A percentile compares a stretch with the other conserved stretches of the same genome.
Evolutionary conservation across 2,888 invertebrate species (phyloP).

Genomic region (Microctonus brassicae): DNA sequence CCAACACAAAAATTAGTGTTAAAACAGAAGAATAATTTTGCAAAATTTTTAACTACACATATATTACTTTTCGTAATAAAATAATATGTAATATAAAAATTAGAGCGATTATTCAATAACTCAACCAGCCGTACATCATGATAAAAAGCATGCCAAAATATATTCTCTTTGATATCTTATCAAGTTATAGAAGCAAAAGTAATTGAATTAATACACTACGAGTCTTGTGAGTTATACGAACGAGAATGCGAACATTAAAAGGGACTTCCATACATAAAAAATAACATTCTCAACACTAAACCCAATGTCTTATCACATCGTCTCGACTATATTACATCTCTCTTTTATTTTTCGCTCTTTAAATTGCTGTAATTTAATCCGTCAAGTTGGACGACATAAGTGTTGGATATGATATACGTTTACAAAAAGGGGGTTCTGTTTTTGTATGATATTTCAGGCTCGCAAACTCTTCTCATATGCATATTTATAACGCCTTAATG

Average conservation of each 20-base stretch:
- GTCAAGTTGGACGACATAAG: neutral
- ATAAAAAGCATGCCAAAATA: too few relatives aligned
- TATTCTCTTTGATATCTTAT: conserved; percentile 24
- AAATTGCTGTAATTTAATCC: conserved; percentile 18
- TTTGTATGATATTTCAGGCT: conserved; percentile 2
- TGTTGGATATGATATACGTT: neutral
- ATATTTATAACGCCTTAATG: conserved; percentile 26
- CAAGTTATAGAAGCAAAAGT: neutral
- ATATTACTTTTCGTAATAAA: too few relatives aligned
- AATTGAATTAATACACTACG: conserved; percentile 19
- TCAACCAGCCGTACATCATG: neutral
- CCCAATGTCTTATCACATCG: conserved; percentile 3
- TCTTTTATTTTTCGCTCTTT: conserved; percentile 2
- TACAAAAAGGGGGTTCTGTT: neutral
- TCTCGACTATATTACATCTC: neutral
- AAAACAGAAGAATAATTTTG: too few relatives aligned
- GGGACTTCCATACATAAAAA: neutral
- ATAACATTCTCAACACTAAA: conserved; percentile 7
- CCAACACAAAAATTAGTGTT: too few relatives aligned
- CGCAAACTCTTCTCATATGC: conserved; percentile 12
- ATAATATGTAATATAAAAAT: too few relatives aligned
- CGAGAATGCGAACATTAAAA: neutral
- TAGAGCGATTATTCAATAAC: neutral
- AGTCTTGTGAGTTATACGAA: neutral
- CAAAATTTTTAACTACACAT: too few relatives aligned